Evolutionary conservation across 1,140 invertebrate genomes (phyloP), one percentile per base, ranked within the genome.

Genomic region (Amphibalanus amphitrite): DNA sequence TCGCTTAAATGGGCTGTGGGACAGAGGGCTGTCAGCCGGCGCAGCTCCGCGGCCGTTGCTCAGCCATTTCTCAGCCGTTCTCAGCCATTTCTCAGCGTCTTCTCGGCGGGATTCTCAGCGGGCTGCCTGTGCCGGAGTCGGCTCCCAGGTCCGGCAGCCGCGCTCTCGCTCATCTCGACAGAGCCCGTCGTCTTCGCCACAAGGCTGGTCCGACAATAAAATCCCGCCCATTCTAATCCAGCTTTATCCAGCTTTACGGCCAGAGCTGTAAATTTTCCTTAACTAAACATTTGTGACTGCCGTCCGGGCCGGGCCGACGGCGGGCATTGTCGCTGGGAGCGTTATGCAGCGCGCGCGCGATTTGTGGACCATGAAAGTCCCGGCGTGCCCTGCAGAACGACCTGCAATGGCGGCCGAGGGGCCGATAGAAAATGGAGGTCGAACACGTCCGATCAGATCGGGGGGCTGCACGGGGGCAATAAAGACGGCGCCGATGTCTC

Each of bases 261-360:
- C 47, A 20, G 17, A 8, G 47, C 47, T 20, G 47, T 59, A 59
- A 59, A 59, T 59, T 59, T 20, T 59, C 47, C 47, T 23, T 59
- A 59, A 59, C 47, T 59, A 59, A 59, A 59, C 47, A 59, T 59
- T 59, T 59, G 47, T 59, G 47, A 59, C 47, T 59, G 47, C 47
- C 47, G 47, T 13, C 13, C 17, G 17, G 47, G 13, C 47, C 47
- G 10, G 47, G 13, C 6, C 6, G 47, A 59, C 47, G 1, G 47
- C 17, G 47, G 13, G 47, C 47, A 59, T 59, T 59, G 47, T 59
- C 23, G 47, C 10, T 59, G 47, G 1, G 47, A 59, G 23, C 23
- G 47, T 23, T 59, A 20, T 59, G 47, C 47, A 59, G 47, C 47
- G 47, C 47, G 13, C 13, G 10, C 47, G 10, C 10, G 47, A 59